Base-by-base conservation (phyloP, 2,797 vertebrate genomes). In the Choloepus didactylus region DNA sequence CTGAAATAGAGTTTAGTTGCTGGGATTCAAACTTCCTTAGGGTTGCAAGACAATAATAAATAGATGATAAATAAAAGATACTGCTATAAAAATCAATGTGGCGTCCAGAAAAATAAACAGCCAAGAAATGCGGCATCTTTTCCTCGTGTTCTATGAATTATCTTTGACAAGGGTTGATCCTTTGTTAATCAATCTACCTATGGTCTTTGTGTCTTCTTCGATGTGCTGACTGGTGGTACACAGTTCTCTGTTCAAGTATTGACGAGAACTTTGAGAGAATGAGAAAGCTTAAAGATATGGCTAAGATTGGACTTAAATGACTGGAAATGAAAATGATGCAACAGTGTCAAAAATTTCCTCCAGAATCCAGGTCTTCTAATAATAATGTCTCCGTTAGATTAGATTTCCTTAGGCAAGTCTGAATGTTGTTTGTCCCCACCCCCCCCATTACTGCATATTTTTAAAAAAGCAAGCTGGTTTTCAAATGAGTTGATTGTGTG, bases 31-130 rank as follows among this genome's bases (percentile, higher is more conserved):
- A 94, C 7, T 75, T 80, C 27, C 18, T 95, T 60, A 77, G 64
- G 27, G 10, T 89, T 96, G 27, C 56, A 94, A 83, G 64, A 82
- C 29, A 69, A 77, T 56, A 90, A 83, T 77, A 96, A 92, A 97
- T 73, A 97, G 97, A 95, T 95, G 27, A 95, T 96, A 95, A 97
- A 94, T 94, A 94, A 95, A 96, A 95, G 23, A 60, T 46, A 69
- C 27, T 60, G 12, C 60, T 12, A 73, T 77, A n/a, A 96, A 93
- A 96, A 97, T 97, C 92, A 95, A 56, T 96, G 70, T 75, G 35
- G 31, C 46, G 14, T 83, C 49, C 82, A 94, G 91, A 88, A 95
- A 96, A 97, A 95, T 73, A 95, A 91, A 93, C 0, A 89, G 82
- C 38, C 12, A 69, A 93, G 3, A 73, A 94, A 82, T 87, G 77